Evolutionary conservation across 2,113 vertebrate genomes (phyloP).

Genomic region (Amblyornis subalaris): DNA sequence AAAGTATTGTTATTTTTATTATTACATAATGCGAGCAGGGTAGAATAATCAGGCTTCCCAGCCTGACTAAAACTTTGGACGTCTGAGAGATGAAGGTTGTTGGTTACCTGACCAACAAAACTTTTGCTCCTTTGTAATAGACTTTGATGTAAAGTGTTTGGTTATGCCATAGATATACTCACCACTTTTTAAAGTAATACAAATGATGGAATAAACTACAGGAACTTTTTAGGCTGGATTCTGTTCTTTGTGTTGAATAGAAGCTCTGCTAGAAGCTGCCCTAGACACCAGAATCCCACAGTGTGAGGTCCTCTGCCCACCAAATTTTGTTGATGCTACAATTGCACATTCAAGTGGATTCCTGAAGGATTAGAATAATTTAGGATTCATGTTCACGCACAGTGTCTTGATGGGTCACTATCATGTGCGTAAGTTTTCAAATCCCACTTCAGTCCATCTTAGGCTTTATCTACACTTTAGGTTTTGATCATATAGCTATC

Average conservation of each 20-base stretch:
- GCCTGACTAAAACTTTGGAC: background rate
- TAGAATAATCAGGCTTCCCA: background rate
- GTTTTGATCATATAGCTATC: background rate
- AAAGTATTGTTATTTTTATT: background rate
- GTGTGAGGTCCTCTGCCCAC: background rate
- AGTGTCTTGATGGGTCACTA: background rate
- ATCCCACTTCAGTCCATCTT: background rate
- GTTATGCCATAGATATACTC: background rate
- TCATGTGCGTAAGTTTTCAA: background rate
- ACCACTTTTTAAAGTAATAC: background rate
- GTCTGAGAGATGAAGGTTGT: background rate
- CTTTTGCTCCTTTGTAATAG: background rate
- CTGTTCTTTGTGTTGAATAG: background rate
- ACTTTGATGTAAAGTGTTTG: background rate
- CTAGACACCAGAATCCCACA: background rate
- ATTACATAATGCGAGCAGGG: background rate
- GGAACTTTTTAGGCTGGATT: background rate
- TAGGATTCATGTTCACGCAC: background rate
- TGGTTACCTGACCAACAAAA: background rate
- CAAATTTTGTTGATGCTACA: fast-evolving
- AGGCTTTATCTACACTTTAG: background rate
- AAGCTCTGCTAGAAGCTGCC: background rate
- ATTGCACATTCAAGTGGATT: background rate
- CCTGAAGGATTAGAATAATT: background rate
- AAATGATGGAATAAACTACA: background rate